Evolutionary conservation across 1,140 invertebrate species (phyloP).

Genomic region (Drosophila seguyi): DNA sequence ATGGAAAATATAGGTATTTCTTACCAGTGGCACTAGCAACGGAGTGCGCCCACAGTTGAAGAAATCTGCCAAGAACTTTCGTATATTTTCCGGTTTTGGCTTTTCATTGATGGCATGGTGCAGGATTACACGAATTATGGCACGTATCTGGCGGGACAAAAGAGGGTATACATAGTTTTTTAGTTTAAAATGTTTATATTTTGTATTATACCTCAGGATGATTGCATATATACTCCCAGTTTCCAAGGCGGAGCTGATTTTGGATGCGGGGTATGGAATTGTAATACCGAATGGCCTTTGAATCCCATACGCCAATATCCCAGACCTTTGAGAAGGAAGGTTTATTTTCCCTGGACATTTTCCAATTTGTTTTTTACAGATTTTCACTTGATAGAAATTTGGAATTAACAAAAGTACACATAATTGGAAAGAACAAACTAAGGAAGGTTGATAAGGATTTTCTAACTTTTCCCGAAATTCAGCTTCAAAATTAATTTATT

Average conservation of each 20-base stretch:
- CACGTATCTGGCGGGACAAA: constrained; percentile 48
- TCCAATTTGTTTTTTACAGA: not conserved
- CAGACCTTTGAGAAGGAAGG: constrained; percentile 39
- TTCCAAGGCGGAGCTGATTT: constrained; percentile 54
- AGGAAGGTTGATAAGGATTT: not conserved
- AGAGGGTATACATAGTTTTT: not conserved
- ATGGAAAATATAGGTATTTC: not conserved
- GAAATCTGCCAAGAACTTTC: constrained; percentile 52
- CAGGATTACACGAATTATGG: constrained; percentile 64
- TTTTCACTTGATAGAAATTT: constrained; percentile 9
- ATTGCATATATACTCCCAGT: constrained; percentile 55
- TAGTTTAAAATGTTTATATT: not conserved
- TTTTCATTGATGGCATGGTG: constrained; percentile 62
- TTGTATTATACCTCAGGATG: constrained; percentile 62
- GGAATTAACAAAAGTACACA: not conserved
- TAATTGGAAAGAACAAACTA: constrained; percentile 1
- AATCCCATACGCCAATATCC: constrained; percentile 64
- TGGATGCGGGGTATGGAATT: constrained; percentile 49
- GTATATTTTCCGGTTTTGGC: constrained; percentile 29
- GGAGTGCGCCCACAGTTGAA: constrained; percentile 57
- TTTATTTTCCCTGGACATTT: constrained; percentile 22
- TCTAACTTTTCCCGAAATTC: not conserved
- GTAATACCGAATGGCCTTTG: constrained; percentile 53
- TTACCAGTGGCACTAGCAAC: constrained; percentile 59
- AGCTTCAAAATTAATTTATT: not conserved